phyloP scores from a whole-genome alignment of 1,140 invertebrate species.

The Hyposmocoma kahamanoa region DNA sequence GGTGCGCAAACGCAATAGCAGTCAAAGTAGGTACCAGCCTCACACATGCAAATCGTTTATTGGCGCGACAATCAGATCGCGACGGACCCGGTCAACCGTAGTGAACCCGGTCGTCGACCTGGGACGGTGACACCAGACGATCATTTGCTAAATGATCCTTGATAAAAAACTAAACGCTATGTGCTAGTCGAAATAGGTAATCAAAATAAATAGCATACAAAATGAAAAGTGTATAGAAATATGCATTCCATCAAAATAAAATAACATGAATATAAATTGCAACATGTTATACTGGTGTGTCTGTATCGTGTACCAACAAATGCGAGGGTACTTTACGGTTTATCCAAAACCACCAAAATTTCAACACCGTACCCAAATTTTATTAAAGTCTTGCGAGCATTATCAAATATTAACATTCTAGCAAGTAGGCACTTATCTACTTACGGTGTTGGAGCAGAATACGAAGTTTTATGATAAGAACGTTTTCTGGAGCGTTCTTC shows the following conservation, averaged over 20 bases:
- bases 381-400: slow-evolving; percentile 14
- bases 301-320: no score
- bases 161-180: no score
- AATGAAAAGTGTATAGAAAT: no score
- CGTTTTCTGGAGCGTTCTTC: neutral
- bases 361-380: slow-evolving; percentile 13
- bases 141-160: neutral
- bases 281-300: no score
- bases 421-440: slow-evolving; percentile 20
- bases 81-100: slow-evolving; percentile 56
- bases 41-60: slow-evolving; percentile 64
- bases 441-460: slow-evolving; percentile 10
- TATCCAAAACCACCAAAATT: slow-evolving; percentile 10
- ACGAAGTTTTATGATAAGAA: slow-evolving; percentile 16
- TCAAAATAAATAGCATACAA: no score
- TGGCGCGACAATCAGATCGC: slow-evolving; percentile 64
- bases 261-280: no score
- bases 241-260: no score
- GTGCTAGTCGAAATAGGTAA: no score
- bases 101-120: slow-evolving; percentile 40
- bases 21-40: slow-evolving; percentile 14
- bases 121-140: slow-evolving; percentile 23
- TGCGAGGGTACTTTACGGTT: no score
- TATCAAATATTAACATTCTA: slow-evolving; percentile 19
- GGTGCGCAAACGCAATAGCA: slow-evolving; percentile 37